phyloP scores from a whole-genome alignment of 2,113 vertebrate genomes.

The Spea multiplicata region DNA sequence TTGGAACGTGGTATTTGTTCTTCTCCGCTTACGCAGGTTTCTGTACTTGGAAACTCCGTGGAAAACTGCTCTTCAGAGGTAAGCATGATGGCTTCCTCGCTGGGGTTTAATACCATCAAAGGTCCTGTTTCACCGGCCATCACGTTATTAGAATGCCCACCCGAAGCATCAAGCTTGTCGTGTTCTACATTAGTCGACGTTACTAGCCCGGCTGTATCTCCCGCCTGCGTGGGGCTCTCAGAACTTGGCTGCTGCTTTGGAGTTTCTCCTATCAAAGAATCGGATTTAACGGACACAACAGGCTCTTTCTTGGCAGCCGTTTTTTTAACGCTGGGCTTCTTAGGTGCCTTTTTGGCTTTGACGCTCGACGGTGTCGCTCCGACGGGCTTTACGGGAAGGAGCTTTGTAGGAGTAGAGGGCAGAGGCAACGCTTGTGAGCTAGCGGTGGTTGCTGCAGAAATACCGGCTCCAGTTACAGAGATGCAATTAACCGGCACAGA shows the following conservation, averaged over 20 bases:
- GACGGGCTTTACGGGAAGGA: conserved; percentile 50
- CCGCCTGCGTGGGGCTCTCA: conserved; percentile 15
- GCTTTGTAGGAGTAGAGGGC: conserved; percentile 49
- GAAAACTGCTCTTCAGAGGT: background rate
- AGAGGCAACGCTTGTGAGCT: conserved; percentile 53
- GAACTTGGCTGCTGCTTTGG: conserved; percentile 37
- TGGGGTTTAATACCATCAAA: background rate
- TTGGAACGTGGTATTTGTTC: conserved; percentile 34
- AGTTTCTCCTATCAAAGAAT: conserved; percentile 33
- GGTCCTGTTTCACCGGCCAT: background rate
- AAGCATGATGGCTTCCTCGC: background rate
- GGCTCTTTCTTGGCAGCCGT: conserved; percentile 55
- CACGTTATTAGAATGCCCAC: background rate
- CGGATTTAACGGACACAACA: conserved; percentile 53
- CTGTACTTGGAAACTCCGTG: conserved; percentile 9
- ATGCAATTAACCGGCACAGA: conserved; percentile 53
- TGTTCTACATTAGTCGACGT: background rate
- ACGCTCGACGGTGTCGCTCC: conserved; percentile 51
- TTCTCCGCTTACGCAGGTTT: conserved; percentile 51
- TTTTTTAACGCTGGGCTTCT: conserved; percentile 72
- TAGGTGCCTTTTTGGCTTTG: conserved; percentile 72
- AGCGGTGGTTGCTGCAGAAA: conserved; percentile 54
- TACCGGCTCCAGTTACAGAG: conserved; percentile 55
- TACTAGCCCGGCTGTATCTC: conserved; percentile 27
- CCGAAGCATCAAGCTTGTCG: background rate